phyloP scores from a whole-genome alignment of 2,888 invertebrate species.

The Luperina nickerlii region DNA sequence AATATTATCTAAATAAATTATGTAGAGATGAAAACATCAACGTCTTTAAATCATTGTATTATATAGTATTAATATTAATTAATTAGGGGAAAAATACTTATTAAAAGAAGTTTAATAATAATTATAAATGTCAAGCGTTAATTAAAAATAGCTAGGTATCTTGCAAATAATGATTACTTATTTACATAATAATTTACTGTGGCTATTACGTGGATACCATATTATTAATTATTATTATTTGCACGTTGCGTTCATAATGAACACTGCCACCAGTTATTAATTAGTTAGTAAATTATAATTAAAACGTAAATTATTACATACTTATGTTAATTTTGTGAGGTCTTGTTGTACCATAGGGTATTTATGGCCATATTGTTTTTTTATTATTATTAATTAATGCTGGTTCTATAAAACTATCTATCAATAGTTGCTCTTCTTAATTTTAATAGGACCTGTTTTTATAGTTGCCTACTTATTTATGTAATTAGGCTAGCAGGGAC shows the following conservation, averaged over 20 bases:
- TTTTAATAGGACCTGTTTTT: no score
- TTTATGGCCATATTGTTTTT: background rate
- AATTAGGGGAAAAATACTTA: background rate
- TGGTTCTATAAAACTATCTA: background rate
- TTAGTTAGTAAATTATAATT: slow-evolving; percentile 22
- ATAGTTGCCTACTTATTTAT: background rate
- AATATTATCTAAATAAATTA: background rate
- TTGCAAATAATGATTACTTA: slow-evolving; percentile 7
- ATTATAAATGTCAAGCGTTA: background rate
- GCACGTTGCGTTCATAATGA: background rate
- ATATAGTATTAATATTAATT: background rate
- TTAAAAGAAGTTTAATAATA: background rate
- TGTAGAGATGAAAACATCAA: background rate
- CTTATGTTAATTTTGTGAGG: slow-evolving; percentile 11
- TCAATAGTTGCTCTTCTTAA: background rate
- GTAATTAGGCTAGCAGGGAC: background rate
- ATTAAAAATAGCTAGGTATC: slow-evolving; percentile 1
- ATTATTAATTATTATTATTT: slow-evolving; percentile 2
- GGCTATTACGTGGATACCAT: no score
- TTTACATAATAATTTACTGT: slow-evolving; percentile 8
- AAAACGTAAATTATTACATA: slow-evolving; percentile 15
- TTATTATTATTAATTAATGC: background rate
- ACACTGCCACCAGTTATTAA: slow-evolving; percentile 1
- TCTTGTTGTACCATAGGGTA: background rate
- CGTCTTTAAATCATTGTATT: background rate